These are phyloP conservation scores for Neofelis nebulosa DNA, from an alignment of 2,113 vertebrate genomes.

Conservation along the genomic window DNA sequence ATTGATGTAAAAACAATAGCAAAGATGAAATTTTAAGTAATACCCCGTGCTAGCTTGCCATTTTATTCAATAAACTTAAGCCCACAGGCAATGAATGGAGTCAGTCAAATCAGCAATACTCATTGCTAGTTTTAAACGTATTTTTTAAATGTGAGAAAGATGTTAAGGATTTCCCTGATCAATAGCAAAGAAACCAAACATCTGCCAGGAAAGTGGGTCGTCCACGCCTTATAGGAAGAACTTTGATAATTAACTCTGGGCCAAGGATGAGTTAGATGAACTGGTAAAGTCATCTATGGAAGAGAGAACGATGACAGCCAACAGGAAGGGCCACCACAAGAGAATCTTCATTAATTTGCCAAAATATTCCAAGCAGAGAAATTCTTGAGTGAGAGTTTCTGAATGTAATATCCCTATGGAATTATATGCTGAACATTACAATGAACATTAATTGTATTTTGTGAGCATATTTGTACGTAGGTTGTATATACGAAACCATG, in stretches of 20 bases:
- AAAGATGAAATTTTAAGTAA: conserved; percentile 30
- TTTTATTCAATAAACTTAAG: conserved; percentile 3
- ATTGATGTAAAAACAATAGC: background rate
- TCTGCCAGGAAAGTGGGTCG: background rate
- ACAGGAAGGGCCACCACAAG: background rate
- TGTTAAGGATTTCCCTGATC: background rate
- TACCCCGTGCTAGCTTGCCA: background rate
- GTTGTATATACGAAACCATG: background rate
- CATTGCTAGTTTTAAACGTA: conserved; percentile 11
- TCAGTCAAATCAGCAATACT: background rate
- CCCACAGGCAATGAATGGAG: background rate
- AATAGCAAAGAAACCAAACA: conserved; percentile 36
- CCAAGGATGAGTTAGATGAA: background rate
- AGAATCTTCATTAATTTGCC: background rate
- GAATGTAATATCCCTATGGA: background rate
- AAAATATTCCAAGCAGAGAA: background rate
- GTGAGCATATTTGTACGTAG: background rate
- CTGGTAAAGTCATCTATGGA: background rate
- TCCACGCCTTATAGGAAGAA: background rate
- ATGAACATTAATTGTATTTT: background rate
- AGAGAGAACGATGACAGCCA: background rate
- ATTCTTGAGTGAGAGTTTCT: background rate
- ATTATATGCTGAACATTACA: background rate
- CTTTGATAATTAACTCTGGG: background rate
- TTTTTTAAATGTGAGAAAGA: conserved; percentile 22